These are phyloP conservation scores for Pemphigus obesinymphae DNA, from an alignment of 1,140 invertebrate species.

Conservation along the genomic window DNA sequence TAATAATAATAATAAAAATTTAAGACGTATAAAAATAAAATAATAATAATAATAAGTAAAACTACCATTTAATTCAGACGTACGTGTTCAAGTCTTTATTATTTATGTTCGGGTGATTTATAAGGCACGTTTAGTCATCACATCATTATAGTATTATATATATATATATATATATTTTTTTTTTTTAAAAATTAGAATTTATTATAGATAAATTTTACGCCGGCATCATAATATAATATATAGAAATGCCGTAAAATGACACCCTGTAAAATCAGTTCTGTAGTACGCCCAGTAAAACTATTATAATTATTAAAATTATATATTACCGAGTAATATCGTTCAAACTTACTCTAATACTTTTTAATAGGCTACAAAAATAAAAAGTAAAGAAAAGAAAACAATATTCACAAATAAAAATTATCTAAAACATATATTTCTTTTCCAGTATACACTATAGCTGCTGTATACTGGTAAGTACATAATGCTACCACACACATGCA, in stretches of 20 bases:
- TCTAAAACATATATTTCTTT: neutral
- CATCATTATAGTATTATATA: no score
- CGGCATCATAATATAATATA: constrained; percentile 17
- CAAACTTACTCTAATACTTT: constrained; percentile 23
- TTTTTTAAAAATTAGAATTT: constrained; percentile 11
- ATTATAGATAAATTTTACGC: neutral
- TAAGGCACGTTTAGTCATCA: constrained; percentile 38
- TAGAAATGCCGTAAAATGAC: constrained; percentile 20
- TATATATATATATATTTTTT: neutral
- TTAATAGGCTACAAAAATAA: neutral
- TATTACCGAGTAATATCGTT: neutral
- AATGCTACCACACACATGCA: neutral
- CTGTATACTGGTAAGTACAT: constrained; percentile 16
- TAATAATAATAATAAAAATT: neutral
- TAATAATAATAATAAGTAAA: constrained; percentile 16
- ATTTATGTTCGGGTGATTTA: constrained; percentile 7
- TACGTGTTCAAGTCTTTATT: constrained; percentile 22
- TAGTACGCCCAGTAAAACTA: neutral
- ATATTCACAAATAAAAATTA: constrained; percentile 4
- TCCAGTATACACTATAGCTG: neutral
- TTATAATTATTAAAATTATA: constrained; percentile 24
- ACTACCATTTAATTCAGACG: constrained; percentile 7
- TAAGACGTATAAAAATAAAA: neutral
- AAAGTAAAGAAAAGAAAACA: neutral
- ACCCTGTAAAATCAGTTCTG: constrained; percentile 41